Base-by-base conservation (phyloP, 2,797 vertebrate species). In the Urosaurus nigricauda region DNA sequence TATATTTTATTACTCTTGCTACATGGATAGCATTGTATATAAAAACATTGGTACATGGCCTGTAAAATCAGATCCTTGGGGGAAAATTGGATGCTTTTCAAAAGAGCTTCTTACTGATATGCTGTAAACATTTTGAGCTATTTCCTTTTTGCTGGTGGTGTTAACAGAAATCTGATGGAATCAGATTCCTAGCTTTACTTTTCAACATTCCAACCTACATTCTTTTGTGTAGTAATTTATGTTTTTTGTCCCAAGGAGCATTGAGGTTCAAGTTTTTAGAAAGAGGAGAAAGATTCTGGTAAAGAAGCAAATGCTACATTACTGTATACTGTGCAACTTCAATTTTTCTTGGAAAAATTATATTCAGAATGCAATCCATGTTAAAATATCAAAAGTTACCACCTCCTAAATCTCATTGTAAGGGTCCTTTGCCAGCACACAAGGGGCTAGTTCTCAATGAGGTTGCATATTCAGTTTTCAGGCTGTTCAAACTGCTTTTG, bases 181-280 rank as follows among this genome's bases (percentile, higher is more conserved):
- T 63, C 56, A 82, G 43, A 2, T 65, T 89, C 86, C 80, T 60
- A 82, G 60, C 79, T 37, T 73, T 56, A 73, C 51, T 56, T 56
- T 84, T 73, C 47, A 74, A 13, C 0, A 0, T 86, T 90, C 58
- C 56, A 19, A 17, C 83, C 35, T 92, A 84, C 78, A 7, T 0
- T 85, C 90, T 88, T 8, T 68, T 47, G 35, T 79, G n/a, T 84
- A 60, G 92, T 21, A 85, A 82, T 56, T 60, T 60, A 73, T 85
- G 60, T 70, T 73, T 86, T 87, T 82, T 90, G 75, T 40, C 75
- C 86, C 71, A 0, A 0, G 32, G 56, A 47, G 63, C 26, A 11
- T 2, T 11, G 29, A 16, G 0, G 71, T 68, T 43, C 51, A 56
- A 9, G 73, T 73, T 77, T 92, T 16, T 83, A n/a, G 2, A 29